These are phyloP conservation scores for Alloplasta piceator DNA, from an alignment of 2,888 invertebrate species.

Conservation along the genomic window DNA sequence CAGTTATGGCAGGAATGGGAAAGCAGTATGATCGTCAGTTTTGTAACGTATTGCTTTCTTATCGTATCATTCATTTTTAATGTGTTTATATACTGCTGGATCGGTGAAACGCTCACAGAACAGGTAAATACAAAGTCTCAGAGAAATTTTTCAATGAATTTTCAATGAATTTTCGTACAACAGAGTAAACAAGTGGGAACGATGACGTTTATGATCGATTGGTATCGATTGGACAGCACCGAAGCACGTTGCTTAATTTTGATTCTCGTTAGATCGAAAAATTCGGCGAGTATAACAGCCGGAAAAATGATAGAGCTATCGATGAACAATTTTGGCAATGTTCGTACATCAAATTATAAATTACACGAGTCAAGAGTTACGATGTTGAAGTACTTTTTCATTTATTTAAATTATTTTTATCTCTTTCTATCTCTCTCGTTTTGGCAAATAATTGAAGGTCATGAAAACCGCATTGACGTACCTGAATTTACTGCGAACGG, in stretches of 20 bases:
- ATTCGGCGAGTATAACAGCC: slow-evolving; percentile 75
- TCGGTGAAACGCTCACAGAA: slow-evolving; percentile 76
- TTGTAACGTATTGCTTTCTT: slow-evolving; percentile 73
- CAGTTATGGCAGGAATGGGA: slow-evolving; percentile 74
- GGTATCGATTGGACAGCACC: slow-evolving; percentile 73
- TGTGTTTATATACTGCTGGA: slow-evolving; percentile 78
- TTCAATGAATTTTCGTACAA: slow-evolving; percentile 10
- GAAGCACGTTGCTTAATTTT: slow-evolving; percentile 71
- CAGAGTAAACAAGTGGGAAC: slow-evolving; percentile 72
- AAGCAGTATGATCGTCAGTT: slow-evolving; percentile 72
- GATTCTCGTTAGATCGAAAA: slow-evolving; percentile 71
- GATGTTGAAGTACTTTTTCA: not conserved
- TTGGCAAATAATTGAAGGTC: slow-evolving; percentile 62
- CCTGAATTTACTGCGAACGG: slow-evolving; percentile 72
- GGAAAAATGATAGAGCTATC: slow-evolving; percentile 76
- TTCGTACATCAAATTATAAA: slow-evolving; percentile 65
- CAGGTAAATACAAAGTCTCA: slow-evolving; percentile 66
- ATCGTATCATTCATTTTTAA: slow-evolving; percentile 77
- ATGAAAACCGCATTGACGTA: slow-evolving; percentile 72
- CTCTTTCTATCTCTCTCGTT: not conserved
- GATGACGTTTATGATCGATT: slow-evolving; percentile 74
- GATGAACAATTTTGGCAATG: slow-evolving; percentile 72
- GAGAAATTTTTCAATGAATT: not conserved
- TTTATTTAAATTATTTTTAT: not conserved
- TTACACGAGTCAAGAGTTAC: not conserved